phyloP scores from a whole-genome alignment of 1,140 invertebrate genomes.

The Drosophila seguyi region DNA sequence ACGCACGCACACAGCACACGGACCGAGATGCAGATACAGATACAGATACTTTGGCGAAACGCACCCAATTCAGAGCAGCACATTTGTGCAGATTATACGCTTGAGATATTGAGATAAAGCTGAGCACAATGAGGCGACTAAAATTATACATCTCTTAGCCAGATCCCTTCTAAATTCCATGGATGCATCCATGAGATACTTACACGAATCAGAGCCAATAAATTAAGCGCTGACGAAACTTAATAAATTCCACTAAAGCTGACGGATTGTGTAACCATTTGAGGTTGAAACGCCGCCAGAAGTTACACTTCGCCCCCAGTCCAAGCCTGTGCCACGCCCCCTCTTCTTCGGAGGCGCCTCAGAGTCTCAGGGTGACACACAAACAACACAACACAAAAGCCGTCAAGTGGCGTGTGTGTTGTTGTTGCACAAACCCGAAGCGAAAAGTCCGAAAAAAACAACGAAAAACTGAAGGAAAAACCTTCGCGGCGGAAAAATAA shows the following conservation, averaged over 20 bases:
- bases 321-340: slow-evolving; percentile 41
- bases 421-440: slow-evolving; percentile 60
- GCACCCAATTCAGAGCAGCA: slow-evolving; percentile 24
- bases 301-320: slow-evolving; percentile 9
- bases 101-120: neutral
- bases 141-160: neutral
- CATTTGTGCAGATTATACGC: slow-evolving; percentile 4
- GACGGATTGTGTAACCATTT: slow-evolving; percentile 41
- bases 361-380: slow-evolving; percentile 47
- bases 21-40: slow-evolving; percentile 22
- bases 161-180: slow-evolving; percentile 2
- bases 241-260: slow-evolving; percentile 63
- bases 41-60: slow-evolving; percentile 13
- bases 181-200: neutral
- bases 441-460: slow-evolving; percentile 54
- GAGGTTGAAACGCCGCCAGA: slow-evolving; percentile 19
- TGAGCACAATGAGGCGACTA: neutral
- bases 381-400: slow-evolving; percentile 21
- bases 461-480: slow-evolving; percentile 36
- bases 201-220: slow-evolving; percentile 47
- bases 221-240: slow-evolving; percentile 63
- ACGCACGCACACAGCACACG: slow-evolving; percentile 10
- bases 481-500: slow-evolving; percentile 42
- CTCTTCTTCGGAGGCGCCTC: slow-evolving; percentile 34
- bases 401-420: slow-evolving; percentile 46